phyloP scores from a whole-genome alignment of 2,797 vertebrate species.

The Cossypha heuglini region DNA sequence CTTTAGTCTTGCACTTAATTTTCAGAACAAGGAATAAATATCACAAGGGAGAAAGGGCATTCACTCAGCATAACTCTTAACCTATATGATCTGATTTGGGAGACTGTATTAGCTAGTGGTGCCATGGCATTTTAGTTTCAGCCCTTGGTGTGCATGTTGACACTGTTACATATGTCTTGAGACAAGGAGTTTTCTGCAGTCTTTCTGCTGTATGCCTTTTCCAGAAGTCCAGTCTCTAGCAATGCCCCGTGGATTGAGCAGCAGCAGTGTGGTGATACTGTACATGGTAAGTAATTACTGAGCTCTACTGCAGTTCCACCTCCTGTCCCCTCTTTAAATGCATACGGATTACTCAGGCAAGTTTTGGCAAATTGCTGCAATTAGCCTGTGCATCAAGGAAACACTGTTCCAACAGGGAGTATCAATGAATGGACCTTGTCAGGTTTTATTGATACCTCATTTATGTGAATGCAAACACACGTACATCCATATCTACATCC shows the following conservation, averaged over 20 bases:
- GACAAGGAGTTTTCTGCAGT: not conserved
- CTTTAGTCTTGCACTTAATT: not conserved
- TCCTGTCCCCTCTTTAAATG: not conserved
- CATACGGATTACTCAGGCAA: not conserved
- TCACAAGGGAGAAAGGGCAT: not conserved
- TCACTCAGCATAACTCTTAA: not conserved
- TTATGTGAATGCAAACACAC: not conserved
- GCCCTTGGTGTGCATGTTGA: not conserved
- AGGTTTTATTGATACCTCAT: not conserved
- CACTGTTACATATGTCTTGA: fast-evolving
- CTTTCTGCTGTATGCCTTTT: not conserved
- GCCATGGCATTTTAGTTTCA: not conserved
- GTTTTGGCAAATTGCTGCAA: conserved; percentile 28
- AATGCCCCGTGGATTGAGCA: not conserved
- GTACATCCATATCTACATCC: not conserved
- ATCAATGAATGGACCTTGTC: not conserved
- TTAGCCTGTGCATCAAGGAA: not conserved
- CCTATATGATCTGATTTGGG: not conserved
- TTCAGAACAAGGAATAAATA: not conserved
- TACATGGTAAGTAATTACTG: not conserved
- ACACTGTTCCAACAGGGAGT: not conserved
- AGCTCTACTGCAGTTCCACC: not conserved
- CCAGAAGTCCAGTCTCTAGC: not conserved
- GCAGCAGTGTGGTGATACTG: not conserved
- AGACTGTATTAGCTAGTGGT: not conserved